phyloP scores from a whole-genome alignment of 2,113 vertebrate species.

The Oceanodroma tethys region DNA sequence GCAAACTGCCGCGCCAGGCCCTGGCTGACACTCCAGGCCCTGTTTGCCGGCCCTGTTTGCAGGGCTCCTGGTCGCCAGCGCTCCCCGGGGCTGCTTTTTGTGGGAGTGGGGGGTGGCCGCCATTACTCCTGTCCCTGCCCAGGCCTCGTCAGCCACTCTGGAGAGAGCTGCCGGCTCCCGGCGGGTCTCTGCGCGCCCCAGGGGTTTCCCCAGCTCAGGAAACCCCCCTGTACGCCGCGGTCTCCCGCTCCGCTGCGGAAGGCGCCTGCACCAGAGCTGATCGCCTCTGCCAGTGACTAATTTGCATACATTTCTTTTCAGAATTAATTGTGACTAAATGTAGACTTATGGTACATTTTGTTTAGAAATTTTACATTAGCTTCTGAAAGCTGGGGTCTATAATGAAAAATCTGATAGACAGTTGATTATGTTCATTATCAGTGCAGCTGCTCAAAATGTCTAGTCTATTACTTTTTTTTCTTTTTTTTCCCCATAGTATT shows the following conservation, averaged over 20 bases:
- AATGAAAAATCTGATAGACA: slow-evolving; percentile 31
- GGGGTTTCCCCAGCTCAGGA: not conserved
- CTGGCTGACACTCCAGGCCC: too few relatives aligned
- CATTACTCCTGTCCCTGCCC: too few relatives aligned
- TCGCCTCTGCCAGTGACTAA: not conserved
- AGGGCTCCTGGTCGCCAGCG: too few relatives aligned
- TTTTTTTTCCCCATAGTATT: not conserved
- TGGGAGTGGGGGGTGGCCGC: too few relatives aligned
- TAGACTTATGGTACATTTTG: slow-evolving; percentile 46
- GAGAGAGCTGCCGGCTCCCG: not conserved
- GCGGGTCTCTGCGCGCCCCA: not conserved
- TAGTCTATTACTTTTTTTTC: not conserved
- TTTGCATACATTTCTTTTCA: slow-evolving; percentile 28
- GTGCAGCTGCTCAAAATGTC: slow-evolving; percentile 27
- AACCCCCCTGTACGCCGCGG: too few relatives aligned
- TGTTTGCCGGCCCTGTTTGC: too few relatives aligned
- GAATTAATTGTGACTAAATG: slow-evolving; percentile 60
- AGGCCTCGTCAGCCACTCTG: too few relatives aligned
- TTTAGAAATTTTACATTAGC: slow-evolving; percentile 49
- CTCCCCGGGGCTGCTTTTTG: not conserved
- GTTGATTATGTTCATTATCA: slow-evolving; percentile 30
- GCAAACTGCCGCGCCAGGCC: too few relatives aligned
- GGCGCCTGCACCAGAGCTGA: not conserved
- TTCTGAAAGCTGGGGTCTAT: slow-evolving; percentile 27
- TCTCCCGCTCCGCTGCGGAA: not conserved